Evolutionary conservation across 1,140 invertebrate species (phyloP).

Genomic region (Lutraria rhynchaena): DNA sequence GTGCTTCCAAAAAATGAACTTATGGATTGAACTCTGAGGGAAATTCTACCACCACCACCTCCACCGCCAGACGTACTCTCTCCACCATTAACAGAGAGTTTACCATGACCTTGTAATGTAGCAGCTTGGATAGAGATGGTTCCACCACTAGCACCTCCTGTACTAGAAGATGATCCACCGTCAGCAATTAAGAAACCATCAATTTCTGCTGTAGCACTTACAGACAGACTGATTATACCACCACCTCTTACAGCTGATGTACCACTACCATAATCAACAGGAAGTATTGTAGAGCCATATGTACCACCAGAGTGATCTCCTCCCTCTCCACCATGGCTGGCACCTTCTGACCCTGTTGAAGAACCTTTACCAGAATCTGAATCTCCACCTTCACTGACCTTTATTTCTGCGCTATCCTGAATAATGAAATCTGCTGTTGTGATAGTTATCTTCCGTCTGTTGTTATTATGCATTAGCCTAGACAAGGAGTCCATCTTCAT

Average conservation of each 20-base stretch:
- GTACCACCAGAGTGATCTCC: constrained; percentile 32
- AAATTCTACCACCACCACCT: constrained; percentile 70
- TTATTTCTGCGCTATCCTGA: constrained; percentile 65
- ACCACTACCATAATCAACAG: constrained; percentile 67
- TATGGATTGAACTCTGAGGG: constrained; percentile 60
- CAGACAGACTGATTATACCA: constrained; percentile 63
- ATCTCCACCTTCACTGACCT: constrained; percentile 58
- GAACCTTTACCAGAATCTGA: constrained; percentile 41
- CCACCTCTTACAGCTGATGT: constrained; percentile 63
- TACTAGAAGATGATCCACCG: constrained; percentile 49
- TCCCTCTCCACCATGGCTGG: constrained; percentile 71
- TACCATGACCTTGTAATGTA: constrained; percentile 68
- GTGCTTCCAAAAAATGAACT: constrained; percentile 62
- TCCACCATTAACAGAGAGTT: constrained; percentile 66
- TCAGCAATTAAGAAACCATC: constrained; percentile 66
- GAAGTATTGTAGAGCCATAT: constrained; percentile 65
- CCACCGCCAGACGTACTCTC: constrained; percentile 54
- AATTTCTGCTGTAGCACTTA: constrained; percentile 37
- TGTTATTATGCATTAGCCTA: constrained; percentile 33
- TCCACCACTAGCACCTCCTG: constrained; percentile 71
- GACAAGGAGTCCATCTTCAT: constrained; percentile 67
- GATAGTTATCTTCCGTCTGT: constrained; percentile 56
- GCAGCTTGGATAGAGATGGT: constrained; percentile 64
- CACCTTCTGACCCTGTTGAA: constrained; percentile 56
- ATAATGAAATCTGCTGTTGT: constrained; percentile 58